Base-by-base conservation (phyloP, 92 coral and sea anemone species). In the Virgularia gustaviana region DNA sequence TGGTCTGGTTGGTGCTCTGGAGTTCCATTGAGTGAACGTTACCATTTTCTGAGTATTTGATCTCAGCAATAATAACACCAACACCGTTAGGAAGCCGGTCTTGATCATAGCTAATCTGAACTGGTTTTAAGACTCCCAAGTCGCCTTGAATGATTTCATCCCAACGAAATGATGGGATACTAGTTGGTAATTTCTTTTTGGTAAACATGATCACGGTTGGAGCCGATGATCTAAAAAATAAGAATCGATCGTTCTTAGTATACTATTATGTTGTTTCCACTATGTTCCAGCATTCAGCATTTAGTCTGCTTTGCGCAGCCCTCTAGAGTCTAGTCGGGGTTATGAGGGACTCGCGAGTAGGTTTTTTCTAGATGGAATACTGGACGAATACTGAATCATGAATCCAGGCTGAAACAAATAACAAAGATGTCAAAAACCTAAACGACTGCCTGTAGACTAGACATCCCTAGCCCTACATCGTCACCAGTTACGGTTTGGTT, bases 121-220 rank as follows among this genome's bases (percentile, higher is more conserved):
- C 49, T 18, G 37, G 13, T 1, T 19, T 36, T 2, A 49, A 49
- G 2, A 18, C 70, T 0, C 9, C 52, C 7, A 63, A 25, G 5
- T 63, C 34, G 7, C 70, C 70, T 4, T 7, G 5, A n/a, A 6
- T 35, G 7, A 0, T 33, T 13, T 63, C 70, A 6, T 32, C 6
- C 70, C 70, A 63, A n/a, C n/a, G n/a, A n/a, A n/a, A n/a, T n/a
- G n/a, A n/a, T n/a, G n/a, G n/a, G n/a, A n/a, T n/a, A n/a, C n/a
- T n/a, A n/a, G n/a, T n/a, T n/a, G n/a, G n/a, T n/a, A n/a, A 20
- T 11, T 7, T 51, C 25, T 66, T 52, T 42, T 44, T 47, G 49
- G 55, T 66, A 57, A 66, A 66, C 41, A 66, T 52, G 7, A 66
- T 66, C 51, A 39, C 49, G 54, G 52, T 19, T 18, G 27, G 10